These are phyloP conservation scores for Onychostruthus taczanowskii DNA, from an alignment of 2,113 vertebrate genomes.

Conservation along the genomic window DNA sequence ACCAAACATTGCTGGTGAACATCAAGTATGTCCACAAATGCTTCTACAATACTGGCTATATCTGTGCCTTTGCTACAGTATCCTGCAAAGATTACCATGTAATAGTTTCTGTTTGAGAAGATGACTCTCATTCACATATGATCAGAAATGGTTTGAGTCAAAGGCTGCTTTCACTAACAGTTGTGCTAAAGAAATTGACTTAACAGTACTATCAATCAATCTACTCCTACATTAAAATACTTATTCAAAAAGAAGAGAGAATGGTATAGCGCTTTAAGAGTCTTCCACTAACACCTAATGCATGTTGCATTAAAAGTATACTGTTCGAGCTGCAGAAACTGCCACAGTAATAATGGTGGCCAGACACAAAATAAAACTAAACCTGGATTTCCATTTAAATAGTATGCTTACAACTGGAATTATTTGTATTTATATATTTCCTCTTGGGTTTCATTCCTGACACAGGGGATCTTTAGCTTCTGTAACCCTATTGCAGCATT, in stretches of 20 bases:
- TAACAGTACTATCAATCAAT: neutral
- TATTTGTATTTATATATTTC: conserved; percentile 55
- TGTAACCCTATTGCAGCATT: conserved; percentile 40
- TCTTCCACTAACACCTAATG: neutral
- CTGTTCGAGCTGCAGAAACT: neutral
- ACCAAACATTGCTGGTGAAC: neutral
- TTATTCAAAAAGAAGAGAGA: neutral
- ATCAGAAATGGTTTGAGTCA: neutral
- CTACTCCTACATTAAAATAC: neutral
- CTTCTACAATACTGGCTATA: neutral
- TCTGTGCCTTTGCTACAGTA: neutral
- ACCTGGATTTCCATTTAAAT: conserved; percentile 71
- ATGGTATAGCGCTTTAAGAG: neutral
- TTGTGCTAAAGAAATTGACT: neutral
- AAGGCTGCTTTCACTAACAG: neutral
- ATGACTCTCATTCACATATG: neutral
- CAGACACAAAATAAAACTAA: conserved; percentile 41
- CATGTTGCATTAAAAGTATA: neutral
- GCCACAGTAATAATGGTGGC: neutral
- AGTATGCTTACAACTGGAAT: conserved; percentile 50
- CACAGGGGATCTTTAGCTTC: conserved; percentile 52
- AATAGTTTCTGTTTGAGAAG: neutral
- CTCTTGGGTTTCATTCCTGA: conserved; percentile 52
- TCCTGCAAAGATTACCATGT: neutral
- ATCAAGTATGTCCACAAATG: neutral